phyloP scores from a whole-genome alignment of 2,113 vertebrate genomes.

The Misgurnus anguillicaudatus region DNA sequence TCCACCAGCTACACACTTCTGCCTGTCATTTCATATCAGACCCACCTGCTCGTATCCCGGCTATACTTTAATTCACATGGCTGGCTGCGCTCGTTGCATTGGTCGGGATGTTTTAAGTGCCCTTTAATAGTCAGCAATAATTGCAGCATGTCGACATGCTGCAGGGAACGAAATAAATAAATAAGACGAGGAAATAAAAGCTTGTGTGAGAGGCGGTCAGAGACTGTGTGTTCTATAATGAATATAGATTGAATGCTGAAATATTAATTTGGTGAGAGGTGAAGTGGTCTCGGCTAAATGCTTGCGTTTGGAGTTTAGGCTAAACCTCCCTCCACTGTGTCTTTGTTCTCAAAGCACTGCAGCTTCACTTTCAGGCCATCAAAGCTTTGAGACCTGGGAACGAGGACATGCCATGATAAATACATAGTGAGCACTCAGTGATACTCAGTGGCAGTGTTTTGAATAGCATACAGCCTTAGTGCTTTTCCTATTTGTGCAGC shows the following conservation, averaged over 20 bases:
- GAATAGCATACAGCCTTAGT: not conserved
- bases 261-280: constrained; percentile 72
- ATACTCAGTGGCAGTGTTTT: not conserved
- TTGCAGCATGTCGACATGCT: constrained; percentile 66
- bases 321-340: constrained; percentile 39
- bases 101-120: constrained; percentile 69
- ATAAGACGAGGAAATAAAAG: constrained; percentile 81
- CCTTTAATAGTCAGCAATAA: constrained; percentile 77
- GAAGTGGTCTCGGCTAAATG: constrained; percentile 56
- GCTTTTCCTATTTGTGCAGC: not conserved
- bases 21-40: constrained; percentile 57
- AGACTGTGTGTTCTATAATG: constrained; percentile 74
- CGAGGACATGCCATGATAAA: not conserved
- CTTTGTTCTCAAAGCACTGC: constrained; percentile 28
- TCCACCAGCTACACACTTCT: constrained; percentile 50
- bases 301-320: constrained; percentile 55
- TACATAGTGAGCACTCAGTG: not conserved
- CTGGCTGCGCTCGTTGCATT: constrained; percentile 33
- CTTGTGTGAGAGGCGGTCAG: constrained; percentile 63
- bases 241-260: constrained; percentile 79
- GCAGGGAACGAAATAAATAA: constrained; percentile 76
- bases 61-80: constrained; percentile 41
- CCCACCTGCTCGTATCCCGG: constrained; percentile 36
- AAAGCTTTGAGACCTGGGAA: constrained; percentile 25
- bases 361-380: constrained; percentile 32